phyloP scores from a whole-genome alignment of 2,888 invertebrate genomes.

The Watsonalla cultraria region DNA sequence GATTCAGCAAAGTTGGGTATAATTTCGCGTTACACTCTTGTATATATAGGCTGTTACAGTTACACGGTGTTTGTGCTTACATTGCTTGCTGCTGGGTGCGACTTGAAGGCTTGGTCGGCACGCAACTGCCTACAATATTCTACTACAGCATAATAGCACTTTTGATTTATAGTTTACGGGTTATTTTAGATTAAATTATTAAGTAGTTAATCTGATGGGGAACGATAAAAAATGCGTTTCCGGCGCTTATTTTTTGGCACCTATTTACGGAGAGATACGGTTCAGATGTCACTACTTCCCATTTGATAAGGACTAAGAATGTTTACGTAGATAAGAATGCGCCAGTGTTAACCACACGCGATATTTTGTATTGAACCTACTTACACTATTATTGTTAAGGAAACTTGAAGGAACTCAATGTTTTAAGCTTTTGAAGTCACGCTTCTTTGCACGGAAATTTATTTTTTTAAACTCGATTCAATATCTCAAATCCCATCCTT shows the following conservation, averaged over 20 bases:
- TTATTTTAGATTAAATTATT: too few species aligned
- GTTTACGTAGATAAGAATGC: neutral
- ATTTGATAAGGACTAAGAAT: neutral
- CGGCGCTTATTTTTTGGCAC: neutral
- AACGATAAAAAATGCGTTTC: neutral
- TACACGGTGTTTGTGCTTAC: conserved; percentile 27
- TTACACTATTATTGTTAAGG: too few species aligned
- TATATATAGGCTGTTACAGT: conserved; percentile 22
- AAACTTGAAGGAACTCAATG: too few species aligned
- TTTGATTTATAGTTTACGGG: conserved; percentile 31
- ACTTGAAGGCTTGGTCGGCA: conserved; percentile 47
- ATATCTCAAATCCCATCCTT: too few species aligned
- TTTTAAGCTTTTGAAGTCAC: too few species aligned
- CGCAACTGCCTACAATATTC: conserved; percentile 29
- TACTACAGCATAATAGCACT: conserved; percentile 18
- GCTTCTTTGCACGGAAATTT: too few species aligned
- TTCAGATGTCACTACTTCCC: neutral
- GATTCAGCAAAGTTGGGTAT: conserved; percentile 9
- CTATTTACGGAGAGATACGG: neutral
- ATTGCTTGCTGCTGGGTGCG: conserved; percentile 38
- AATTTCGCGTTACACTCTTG: conserved; percentile 34
- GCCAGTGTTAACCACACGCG: neutral
- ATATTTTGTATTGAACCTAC: too few species aligned
- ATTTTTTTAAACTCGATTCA: too few species aligned
- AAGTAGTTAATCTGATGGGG: too few species aligned